These are phyloP conservation scores for Pelecanus crispus DNA, from an alignment of 2,113 vertebrate genomes.

Conservation along the genomic window DNA sequence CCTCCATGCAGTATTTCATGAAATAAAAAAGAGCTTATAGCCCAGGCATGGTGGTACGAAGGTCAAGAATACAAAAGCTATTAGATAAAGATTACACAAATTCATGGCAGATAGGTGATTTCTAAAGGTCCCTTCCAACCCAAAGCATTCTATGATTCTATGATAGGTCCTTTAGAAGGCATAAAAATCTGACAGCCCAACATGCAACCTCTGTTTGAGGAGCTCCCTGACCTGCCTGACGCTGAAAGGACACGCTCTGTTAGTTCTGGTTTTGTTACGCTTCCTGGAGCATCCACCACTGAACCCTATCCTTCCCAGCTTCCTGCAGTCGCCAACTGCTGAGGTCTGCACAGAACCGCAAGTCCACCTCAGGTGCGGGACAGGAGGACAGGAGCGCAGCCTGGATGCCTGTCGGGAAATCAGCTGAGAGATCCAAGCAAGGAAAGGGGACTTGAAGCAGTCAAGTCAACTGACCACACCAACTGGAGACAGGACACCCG, in stretches of 20 bases:
- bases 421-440: background rate
- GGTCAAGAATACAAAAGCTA: background rate
- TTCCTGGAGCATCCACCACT: background rate
- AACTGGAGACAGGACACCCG: background rate
- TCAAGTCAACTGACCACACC: background rate
- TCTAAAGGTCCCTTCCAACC: too few relatives aligned
- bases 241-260: rapidly evolving
- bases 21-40: background rate
- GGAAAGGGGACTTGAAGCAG: background rate
- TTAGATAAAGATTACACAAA: background rate
- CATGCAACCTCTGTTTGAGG: background rate
- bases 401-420: background rate
- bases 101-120: background rate
- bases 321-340: background rate
- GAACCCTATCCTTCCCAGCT: background rate
- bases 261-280: background rate
- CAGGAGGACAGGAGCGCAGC: background rate
- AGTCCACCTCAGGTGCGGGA: background rate
- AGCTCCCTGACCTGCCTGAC: background rate
- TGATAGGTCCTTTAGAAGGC: background rate
- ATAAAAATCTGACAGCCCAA: background rate
- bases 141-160: too few relatives aligned
- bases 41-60: rapidly evolving
- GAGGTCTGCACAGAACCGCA: background rate
- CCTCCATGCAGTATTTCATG: background rate